Evolutionary conservation across 2,888 invertebrate species (phyloP).

Genomic region (Protodeltote pygarga): DNA sequence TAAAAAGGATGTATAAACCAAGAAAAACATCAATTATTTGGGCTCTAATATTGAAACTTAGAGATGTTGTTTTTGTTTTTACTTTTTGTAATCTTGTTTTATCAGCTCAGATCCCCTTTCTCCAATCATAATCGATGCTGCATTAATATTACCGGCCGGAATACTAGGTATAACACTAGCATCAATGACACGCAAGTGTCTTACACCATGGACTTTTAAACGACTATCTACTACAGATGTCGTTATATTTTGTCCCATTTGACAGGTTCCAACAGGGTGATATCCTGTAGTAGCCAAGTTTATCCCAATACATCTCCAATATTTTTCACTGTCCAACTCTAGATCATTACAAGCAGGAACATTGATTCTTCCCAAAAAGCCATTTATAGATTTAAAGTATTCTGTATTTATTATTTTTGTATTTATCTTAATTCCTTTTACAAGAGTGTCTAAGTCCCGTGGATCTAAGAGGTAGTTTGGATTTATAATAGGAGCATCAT

Average conservation of each 20-base stretch:
- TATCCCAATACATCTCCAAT: too few relatives aligned
- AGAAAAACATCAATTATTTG: too few relatives aligned
- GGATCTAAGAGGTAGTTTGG: slow-evolving; percentile 15
- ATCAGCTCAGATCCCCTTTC: slow-evolving; percentile 92
- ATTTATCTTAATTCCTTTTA: slow-evolving; percentile 13
- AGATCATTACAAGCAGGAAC: slow-evolving; percentile 21
- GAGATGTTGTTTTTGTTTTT: too few relatives aligned
- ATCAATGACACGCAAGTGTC: slow-evolving; percentile 90
- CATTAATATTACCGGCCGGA: slow-evolving; percentile 93
- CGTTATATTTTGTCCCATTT: slow-evolving; percentile 81
- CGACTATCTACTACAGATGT: slow-evolving; percentile 82
- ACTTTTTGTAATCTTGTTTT: slow-evolving; percentile 78
- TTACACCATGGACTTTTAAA: slow-evolving; percentile 88
- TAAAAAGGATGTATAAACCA: too few relatives aligned
- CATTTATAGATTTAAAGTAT: slow-evolving; percentile 14
- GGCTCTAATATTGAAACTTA: too few relatives aligned
- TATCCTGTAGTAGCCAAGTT: not conserved
- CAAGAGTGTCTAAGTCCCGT: slow-evolving; percentile 9
- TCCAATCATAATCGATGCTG: slow-evolving; percentile 92
- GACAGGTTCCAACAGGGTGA: slow-evolving; percentile 80
- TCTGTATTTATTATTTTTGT: slow-evolving; percentile 9
- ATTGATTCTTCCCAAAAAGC: slow-evolving; percentile 13
- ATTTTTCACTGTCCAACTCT: slow-evolving; percentile 38
- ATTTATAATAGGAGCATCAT: slow-evolving; percentile 15
- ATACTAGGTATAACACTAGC: slow-evolving; percentile 93